Percentiles rank a stretch among this genome's conserved stretches.
Evolutionary conservation across 2,888 invertebrate species (phyloP).

Genomic region (Podabrus alpinus): DNA sequence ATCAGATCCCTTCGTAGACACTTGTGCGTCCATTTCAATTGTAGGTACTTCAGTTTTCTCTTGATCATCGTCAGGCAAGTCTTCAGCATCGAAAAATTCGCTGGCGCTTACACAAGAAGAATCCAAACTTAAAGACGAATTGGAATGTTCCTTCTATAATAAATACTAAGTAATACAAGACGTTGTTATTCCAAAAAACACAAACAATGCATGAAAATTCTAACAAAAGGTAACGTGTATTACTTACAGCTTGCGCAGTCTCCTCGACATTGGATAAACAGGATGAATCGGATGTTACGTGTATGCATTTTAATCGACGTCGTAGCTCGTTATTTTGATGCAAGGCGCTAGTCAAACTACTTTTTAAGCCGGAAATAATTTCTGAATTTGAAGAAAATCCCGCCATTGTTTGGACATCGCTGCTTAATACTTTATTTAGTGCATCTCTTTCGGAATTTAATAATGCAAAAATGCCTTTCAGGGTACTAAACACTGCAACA

Average conservation of each 20-base stretch:
- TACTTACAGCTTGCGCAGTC: slow-evolving; percentile 30
- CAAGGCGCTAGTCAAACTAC: slow-evolving; percentile 67
- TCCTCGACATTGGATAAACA: slow-evolving; percentile 64
- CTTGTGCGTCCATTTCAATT: slow-evolving; percentile 49
- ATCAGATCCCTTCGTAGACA: slow-evolving; percentile 57
- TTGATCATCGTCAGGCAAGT: slow-evolving; percentile 50
- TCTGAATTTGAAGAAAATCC: slow-evolving; percentile 52
- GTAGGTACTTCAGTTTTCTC: slow-evolving; percentile 42
- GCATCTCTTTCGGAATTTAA: slow-evolving; percentile 62
- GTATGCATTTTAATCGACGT: slow-evolving; percentile 64
- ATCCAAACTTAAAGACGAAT: slow-evolving; percentile 71
- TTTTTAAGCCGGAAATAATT: slow-evolving; percentile 59
- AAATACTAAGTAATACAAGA: slow-evolving; percentile 18
- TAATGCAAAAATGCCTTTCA: slow-evolving; percentile 56
- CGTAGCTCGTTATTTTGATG: slow-evolving; percentile 78
- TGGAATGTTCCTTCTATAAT: slow-evolving; percentile 44
- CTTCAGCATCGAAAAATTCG: slow-evolving; percentile 83
- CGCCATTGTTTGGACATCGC: slow-evolving; percentile 50
- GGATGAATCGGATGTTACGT: slow-evolving; percentile 66
- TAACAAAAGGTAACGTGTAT: neutral
- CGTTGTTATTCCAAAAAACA: neutral
- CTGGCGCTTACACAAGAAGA: slow-evolving; percentile 77
- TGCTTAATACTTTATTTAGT: slow-evolving; percentile 65
- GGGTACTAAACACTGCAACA: slow-evolving; percentile 55
- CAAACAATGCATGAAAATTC: neutral